Evolutionary conservation across 1,140 invertebrate genomes (phyloP).

Genomic region (Zaprionus ornatus): DNA sequence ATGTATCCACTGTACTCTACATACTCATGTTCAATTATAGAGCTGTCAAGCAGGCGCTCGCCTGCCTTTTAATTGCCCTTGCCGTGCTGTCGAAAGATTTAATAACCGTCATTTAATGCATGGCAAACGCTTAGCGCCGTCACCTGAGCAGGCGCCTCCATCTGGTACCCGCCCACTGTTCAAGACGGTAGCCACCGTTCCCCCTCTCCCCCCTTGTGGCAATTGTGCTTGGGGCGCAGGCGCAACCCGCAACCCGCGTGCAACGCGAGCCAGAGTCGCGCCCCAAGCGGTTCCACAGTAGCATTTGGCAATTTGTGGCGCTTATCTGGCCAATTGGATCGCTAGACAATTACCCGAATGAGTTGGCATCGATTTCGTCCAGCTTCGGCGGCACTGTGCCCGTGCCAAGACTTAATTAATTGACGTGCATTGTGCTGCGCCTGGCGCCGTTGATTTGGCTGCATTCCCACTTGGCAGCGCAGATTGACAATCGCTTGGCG

Average conservation of each 20-base stretch:
- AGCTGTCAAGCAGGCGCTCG: conserved; percentile 16
- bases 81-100: conserved; percentile 38
- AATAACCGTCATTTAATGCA: conserved; percentile 65
- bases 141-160: conserved; percentile 65
- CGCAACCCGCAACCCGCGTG: conserved; percentile 41
- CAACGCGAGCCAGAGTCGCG: conserved; percentile 6
- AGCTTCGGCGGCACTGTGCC: conserved; percentile 9
- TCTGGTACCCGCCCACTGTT: conserved; percentile 22
- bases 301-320: conserved; percentile 26
- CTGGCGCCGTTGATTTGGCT: conserved; percentile 60
- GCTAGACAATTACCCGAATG: conserved; percentile 75
- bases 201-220: background rate
- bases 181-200: background rate
- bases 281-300: background rate
- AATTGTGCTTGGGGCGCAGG: conserved; percentile 37
- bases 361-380: conserved; percentile 52
- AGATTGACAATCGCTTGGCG: conserved; percentile 50
- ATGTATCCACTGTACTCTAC: background rate
- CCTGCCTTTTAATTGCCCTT: conserved; percentile 65
- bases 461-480: conserved; percentile 71
- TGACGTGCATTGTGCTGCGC: conserved; percentile 69
- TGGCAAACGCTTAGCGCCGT: conserved; percentile 62
- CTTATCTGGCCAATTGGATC: conserved; percentile 58
- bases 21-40: conserved; percentile 35
- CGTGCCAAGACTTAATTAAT: conserved; percentile 73